Evolutionary conservation across 2,888 invertebrate genomes (phyloP).

Genomic region (Paralinhomoeus sp.): DNA sequence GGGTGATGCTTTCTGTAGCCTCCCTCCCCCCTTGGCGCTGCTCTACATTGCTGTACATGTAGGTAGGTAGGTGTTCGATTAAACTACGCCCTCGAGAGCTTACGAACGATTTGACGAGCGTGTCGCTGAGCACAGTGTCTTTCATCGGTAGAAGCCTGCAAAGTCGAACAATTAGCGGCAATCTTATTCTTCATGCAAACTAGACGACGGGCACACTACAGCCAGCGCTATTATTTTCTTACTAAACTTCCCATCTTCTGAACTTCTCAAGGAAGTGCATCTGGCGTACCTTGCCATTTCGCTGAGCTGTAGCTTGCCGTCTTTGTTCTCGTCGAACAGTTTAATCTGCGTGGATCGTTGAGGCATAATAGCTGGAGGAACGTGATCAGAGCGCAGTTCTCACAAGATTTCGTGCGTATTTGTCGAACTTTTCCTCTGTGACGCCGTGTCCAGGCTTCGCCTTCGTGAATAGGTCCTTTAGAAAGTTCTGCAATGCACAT

Average conservation of each 20-base stretch:
- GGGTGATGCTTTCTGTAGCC: too few relatives aligned
- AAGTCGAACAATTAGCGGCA: too few relatives aligned
- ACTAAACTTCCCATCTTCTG: too few relatives aligned
- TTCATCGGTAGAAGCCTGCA: constrained; percentile 68
- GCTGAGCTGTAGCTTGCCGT: constrained; percentile 69
- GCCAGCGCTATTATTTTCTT: too few relatives aligned
- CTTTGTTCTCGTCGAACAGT: constrained; percentile 78
- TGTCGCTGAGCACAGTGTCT: constrained; percentile 52
- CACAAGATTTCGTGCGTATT: constrained; percentile 83
- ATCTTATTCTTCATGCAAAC: too few relatives aligned
- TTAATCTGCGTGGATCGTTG: constrained; percentile 42
- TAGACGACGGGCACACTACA: too few relatives aligned
- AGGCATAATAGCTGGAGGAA: background rate
- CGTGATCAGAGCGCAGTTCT: constrained; percentile 17
- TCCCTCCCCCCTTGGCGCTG: too few relatives aligned
- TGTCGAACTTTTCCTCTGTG: constrained; percentile 72
- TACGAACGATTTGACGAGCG: too few relatives aligned
- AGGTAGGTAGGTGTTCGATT: too few relatives aligned
- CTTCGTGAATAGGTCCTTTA: constrained; percentile 60
- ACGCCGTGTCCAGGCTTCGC: constrained; percentile 71
- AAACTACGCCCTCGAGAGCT: too few relatives aligned
- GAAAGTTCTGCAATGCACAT: constrained; percentile 46
- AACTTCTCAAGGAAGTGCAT: constrained; percentile 5
- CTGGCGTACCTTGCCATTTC: constrained; percentile 80
- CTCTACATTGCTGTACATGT: too few relatives aligned